These are phyloP conservation scores for Geotria australis DNA, from an alignment of 2,797 vertebrate genomes.

Conservation along the genomic window DNA sequence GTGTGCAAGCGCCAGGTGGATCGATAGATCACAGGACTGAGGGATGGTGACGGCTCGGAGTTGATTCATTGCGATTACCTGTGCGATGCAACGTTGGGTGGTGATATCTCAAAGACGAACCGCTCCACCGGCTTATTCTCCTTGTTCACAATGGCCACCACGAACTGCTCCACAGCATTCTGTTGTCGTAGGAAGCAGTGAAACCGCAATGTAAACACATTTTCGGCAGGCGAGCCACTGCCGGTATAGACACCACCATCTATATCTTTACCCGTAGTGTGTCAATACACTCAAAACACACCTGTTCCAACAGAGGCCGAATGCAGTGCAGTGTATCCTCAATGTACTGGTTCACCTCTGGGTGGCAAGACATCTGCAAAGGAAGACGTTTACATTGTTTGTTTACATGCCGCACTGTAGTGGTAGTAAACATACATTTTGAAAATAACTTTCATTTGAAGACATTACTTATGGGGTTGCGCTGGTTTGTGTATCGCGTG, in stretches of 20 bases:
- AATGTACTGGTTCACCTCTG: slow-evolving; percentile 80
- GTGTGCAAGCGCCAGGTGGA: not conserved
- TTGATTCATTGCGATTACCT: slow-evolving; percentile 17
- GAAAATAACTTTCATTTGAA: no score
- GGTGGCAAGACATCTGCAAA: slow-evolving; percentile 80
- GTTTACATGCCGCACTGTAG: no score
- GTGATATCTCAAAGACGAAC: slow-evolving; percentile 93
- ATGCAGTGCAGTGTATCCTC: slow-evolving; percentile 80
- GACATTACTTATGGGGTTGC: no score
- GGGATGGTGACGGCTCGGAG: no score
- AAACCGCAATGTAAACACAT: no score
- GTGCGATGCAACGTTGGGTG: slow-evolving; percentile 60
- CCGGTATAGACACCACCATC: not conserved
- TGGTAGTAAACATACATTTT: no score
- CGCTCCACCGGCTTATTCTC: slow-evolving; percentile 89
- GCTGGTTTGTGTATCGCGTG: no score
- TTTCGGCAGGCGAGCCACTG: not conserved
- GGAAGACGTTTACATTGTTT: slow-evolving; percentile 1
- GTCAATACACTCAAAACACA: slow-evolving; percentile 5
- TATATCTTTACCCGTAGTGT: not conserved
- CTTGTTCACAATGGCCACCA: slow-evolving; percentile 90
- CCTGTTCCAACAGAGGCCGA: slow-evolving; percentile 83
- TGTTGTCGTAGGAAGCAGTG: slow-evolving; percentile 8
- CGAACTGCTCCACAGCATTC: slow-evolving; percentile 92
- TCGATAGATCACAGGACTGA: no score